These are phyloP conservation scores for Trachymyrmex septentrionalis DNA, from an alignment of 1,140 invertebrate genomes.

Conservation along the genomic window DNA sequence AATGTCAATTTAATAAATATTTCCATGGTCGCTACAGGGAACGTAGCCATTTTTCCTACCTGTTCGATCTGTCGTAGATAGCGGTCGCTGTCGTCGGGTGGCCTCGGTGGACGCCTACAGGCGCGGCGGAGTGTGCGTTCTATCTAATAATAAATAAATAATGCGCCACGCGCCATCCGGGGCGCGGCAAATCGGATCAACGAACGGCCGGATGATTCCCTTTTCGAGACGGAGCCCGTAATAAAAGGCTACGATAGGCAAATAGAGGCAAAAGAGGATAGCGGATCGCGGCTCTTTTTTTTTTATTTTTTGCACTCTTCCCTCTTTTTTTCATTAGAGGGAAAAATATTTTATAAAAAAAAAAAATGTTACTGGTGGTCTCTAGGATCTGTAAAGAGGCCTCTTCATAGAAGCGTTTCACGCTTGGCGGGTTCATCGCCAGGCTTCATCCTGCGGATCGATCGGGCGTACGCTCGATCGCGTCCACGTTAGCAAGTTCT, in stretches of 20 bases:
- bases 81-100: background rate
- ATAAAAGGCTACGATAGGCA: slow-evolving; percentile 45
- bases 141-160: slow-evolving; percentile 67
- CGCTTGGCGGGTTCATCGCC: slow-evolving; percentile 40
- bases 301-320: slow-evolving; percentile 30
- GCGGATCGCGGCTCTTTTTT: slow-evolving; percentile 34
- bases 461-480: slow-evolving; percentile 52
- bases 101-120: slow-evolving; percentile 13
- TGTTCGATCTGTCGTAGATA: slow-evolving; percentile 11
- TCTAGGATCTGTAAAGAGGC: slow-evolving; percentile 42
- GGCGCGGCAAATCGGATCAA: slow-evolving; percentile 59
- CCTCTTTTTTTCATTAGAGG: slow-evolving; percentile 55
- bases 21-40: background rate
- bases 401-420: slow-evolving; percentile 58
- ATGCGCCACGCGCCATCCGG: slow-evolving; percentile 59
- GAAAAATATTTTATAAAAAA: slow-evolving; percentile 57
- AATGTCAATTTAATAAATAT: slow-evolving; percentile 46
- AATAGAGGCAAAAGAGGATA: slow-evolving; percentile 43
- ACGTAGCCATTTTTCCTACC: background rate
- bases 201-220: slow-evolving; percentile 58
- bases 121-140: background rate
- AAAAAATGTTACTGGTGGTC: slow-evolving; percentile 28
- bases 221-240: slow-evolving; percentile 58
- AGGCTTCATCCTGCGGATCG: slow-evolving; percentile 57
- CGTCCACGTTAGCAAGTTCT: slow-evolving; percentile 40